Percentiles rank a stretch among this genome's conserved stretches.
phyloP scores from a whole-genome alignment of 37 sponge, comb jelly and placozoan genomes.

The Chondrilla cf. caribensis region DNA sequence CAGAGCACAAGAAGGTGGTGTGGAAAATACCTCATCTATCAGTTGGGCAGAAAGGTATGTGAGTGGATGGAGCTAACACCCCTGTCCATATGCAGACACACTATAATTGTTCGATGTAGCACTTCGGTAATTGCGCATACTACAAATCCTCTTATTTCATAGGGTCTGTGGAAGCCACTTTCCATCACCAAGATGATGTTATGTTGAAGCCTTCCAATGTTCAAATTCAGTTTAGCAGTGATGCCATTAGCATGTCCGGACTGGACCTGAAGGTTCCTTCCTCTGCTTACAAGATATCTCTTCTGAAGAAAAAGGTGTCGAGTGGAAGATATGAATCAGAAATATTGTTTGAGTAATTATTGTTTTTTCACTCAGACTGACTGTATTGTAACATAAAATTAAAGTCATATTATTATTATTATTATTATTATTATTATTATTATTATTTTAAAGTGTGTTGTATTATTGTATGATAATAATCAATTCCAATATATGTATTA shows the following conservation, averaged over 20 bases:
- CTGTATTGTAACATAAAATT: no score
- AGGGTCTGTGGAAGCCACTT: neutral
- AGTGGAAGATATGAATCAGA: conserved; percentile 20
- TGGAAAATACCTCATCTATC: neutral
- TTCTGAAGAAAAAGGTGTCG: conserved; percentile 9
- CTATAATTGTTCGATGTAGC: no score
- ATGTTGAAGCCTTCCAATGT: neutral
- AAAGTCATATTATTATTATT: no score
- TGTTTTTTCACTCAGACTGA: no score
- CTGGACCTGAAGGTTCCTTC: neutral
- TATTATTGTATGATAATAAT: no score
- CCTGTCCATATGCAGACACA: no score
- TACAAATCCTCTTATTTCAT: neutral
- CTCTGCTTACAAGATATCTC: neutral
- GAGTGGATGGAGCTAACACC: neutral
- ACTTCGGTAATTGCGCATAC: neutral
- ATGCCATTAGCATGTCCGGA: neutral
- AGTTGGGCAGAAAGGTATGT: neutral
- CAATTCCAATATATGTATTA: no score
- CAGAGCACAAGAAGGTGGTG: neutral
- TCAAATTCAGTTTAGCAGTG: neutral
- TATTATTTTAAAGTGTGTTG: no score
- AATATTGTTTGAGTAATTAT: neutral
- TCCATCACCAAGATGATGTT: neutral
- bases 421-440: no score